These are phyloP conservation scores for Cheracebus regulus DNA, from an alignment of 2,797 vertebrate species.

Conservation along the genomic window DNA sequence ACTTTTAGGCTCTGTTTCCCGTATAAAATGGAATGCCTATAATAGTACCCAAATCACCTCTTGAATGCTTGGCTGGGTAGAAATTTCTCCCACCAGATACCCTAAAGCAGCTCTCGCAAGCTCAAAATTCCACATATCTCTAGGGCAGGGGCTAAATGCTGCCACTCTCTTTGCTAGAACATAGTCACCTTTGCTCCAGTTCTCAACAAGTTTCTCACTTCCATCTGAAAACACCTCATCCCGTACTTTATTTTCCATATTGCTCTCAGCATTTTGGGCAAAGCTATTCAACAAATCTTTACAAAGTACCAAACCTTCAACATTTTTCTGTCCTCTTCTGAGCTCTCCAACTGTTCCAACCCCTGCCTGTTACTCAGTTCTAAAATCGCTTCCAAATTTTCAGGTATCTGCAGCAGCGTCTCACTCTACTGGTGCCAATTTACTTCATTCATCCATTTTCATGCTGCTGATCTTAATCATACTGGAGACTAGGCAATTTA, in stretches of 20 bases:
- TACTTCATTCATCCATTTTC: neutral
- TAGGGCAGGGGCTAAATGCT: neutral
- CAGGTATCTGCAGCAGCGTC: neutral
- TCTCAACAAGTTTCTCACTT: neutral
- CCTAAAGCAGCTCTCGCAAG: neutral
- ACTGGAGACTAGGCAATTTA: neutral
- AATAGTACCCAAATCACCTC: neutral
- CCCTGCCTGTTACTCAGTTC: neutral
- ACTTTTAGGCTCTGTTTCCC: neutral
- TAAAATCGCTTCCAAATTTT: neutral
- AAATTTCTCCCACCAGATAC: neutral
- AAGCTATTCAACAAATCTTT: neutral
- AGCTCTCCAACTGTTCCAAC: neutral
- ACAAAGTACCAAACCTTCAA: neutral
- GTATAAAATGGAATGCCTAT: neutral
- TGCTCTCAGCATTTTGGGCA: neutral
- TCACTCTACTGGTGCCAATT: neutral
- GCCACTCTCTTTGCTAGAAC: neutral
- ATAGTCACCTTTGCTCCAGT: neutral
- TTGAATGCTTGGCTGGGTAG: neutral
- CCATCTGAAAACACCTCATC: neutral
- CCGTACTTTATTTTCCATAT: neutral
- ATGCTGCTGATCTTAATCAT: neutral
- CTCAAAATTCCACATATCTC: neutral
- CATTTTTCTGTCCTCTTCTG: neutral